Conservation (phyloP, 2,888 invertebrate genomes). For the Philhelius pedissequus region DNA sequence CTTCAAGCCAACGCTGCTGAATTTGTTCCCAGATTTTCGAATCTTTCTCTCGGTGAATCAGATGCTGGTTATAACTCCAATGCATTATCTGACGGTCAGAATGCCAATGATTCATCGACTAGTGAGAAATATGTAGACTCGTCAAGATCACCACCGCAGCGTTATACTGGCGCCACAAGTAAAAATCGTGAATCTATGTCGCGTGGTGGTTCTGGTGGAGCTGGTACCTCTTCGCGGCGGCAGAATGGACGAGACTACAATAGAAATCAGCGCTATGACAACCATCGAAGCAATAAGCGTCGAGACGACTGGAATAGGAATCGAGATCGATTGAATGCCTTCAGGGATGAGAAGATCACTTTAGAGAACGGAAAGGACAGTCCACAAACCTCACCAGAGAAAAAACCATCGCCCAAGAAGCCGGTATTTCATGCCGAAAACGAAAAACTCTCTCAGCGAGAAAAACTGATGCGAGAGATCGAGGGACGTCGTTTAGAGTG, state of each 20-base stretch:
- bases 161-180: constrained; percentile 69
- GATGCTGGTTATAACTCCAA: constrained; percentile 2
- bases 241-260: constrained; percentile 70
- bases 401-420: constrained; percentile 71
- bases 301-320: constrained; percentile 78
- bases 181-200: constrained; percentile 61
- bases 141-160: constrained; percentile 57
- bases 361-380: constrained; percentile 76
- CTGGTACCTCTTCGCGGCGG: constrained; percentile 52
- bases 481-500: constrained; percentile 92
- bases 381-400: constrained; percentile 75
- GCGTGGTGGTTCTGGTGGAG: constrained; percentile 13
- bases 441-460: constrained; percentile 85
- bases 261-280: constrained; percentile 76
- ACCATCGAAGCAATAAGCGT: constrained; percentile 76
- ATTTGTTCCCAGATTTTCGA: constrained; percentile 76
- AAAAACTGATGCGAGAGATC: constrained; percentile 90
- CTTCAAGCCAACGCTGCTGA: constrained; percentile 76
- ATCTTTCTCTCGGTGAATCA: constrained; percentile 70
- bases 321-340: constrained; percentile 76
- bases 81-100: constrained; percentile 22
- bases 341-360: constrained; percentile 73
- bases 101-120: constrained; percentile 31
- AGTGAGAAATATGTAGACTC: neutral
- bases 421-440: constrained; percentile 70